Evolutionary conservation across 2,888 invertebrate genomes (phyloP), one percentile per base, ranked within the genome.

Genomic region (Perizoma affinitatum): DNA sequence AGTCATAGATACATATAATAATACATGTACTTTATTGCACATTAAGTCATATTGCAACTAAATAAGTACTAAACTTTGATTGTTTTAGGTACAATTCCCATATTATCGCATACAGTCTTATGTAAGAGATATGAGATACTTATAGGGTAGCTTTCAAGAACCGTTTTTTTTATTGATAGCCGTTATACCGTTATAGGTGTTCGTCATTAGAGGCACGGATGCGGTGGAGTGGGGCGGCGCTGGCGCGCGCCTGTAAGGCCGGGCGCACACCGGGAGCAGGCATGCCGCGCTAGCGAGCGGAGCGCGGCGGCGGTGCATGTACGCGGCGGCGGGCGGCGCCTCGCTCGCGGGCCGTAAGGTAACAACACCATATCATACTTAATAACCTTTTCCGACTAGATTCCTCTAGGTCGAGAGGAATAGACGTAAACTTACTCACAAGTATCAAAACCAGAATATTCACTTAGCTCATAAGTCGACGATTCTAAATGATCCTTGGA

Each of bases 271-370:
- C 72, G 74, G 72, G 75, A 61, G 64, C 72, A 74, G 74, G 67
- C 70, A 82, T 83, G 79, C 78, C 76, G 83, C 82, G 80, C 79
- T 84, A 80, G 83, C 83, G 80, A 82, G 78, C 84, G 77, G 84
- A 78, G 83, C 83, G 82, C 88, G 88, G 80, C 86, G 84, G 84
- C 90, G 86, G 90, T 90, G 91, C 79, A 97, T 97, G 97, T 97
- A 97, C 94, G 97, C 97, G 83, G 97, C 97, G 84, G 97, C 97
- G 84, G 97, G 97, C 86, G 97, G 96, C 87, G 96, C 96, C 82
- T 96, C 96, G 82, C 94, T 97, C 90, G 96, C 97, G 86, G 96
- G 96, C 92, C 95, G 96, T 82, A 96, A 96, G 92, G 96, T 96
- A 72, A 67, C 46, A 46, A 10, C 11, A 58, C 10, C 33, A 22